Evolutionary conservation across 1,140 invertebrate genomes (phyloP), one percentile per base, ranked within the genome.

Genomic region (Pectinophora gossypiella): DNA sequence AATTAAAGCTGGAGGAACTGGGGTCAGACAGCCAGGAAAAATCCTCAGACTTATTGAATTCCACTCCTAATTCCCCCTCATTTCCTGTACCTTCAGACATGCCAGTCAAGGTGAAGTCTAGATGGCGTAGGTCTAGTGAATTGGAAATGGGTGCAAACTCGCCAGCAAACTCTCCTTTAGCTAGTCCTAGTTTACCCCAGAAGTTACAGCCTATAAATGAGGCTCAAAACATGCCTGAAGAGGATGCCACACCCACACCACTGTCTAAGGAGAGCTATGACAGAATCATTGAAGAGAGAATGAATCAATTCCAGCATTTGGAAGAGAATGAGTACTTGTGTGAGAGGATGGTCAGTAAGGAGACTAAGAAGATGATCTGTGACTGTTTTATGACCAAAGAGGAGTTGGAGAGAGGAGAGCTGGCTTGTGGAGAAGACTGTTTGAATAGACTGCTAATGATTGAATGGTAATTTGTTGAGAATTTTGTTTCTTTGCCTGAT

Each of bases 401-500:
- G 72, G 97, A 99, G 64, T 90, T 96, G 51, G 90, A 92, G 22
- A 87, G 93, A 54, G 96, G 95, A 1, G 93, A 97, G 79, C 85
- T 92, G 19, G 96, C 96, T 22, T 99, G 98, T 89, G 96, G 96
- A 0, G 95, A 97, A 73, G 97, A 99, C 85, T 99, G 98, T 89
- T 91, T 99, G 3, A 99, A 99, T 89, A 92, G 97, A 76, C 91
- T 99, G 76, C 91, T 99, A 3, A 97, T 99, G 94, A 99, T 99
- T 79, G 98, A 99, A 93, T 99, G 98, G 96, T 96, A 90, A 89
- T 44, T 5, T 44, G 9, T 44, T 44, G 10, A 20, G 9, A 44
- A 2, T 20, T 20, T n/a, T n/a, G n/a, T n/a, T n/a, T n/a, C n/a
- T n/a, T 44, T 5, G 1, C 5, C 19, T 40, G n/a, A 44, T 44